phyloP scores from a whole-genome alignment of 2,113 vertebrate genomes.

The Cyprinodon variegatus region DNA sequence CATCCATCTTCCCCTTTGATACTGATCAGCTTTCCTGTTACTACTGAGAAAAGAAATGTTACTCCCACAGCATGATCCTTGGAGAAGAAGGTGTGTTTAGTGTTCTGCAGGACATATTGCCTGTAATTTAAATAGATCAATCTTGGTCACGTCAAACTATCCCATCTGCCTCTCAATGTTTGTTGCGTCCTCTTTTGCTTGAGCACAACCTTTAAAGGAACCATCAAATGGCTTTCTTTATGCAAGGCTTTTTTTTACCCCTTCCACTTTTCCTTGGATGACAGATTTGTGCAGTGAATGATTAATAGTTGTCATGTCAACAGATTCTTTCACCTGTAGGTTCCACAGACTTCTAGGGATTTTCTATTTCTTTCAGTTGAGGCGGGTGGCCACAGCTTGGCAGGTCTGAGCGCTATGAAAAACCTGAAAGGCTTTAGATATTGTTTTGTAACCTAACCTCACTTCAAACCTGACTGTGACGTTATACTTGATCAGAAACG shows the following conservation, averaged over 20 bases:
- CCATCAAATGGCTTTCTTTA: background rate
- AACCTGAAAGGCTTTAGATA: too few species aligned
- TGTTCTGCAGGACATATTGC: background rate
- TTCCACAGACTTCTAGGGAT: background rate
- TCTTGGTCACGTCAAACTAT: background rate
- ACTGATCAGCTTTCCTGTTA: background rate
- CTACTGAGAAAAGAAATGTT: background rate
- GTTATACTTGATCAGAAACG: slow-evolving; percentile 11
- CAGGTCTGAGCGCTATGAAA: too few species aligned
- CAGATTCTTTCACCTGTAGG: background rate
- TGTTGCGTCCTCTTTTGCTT: background rate
- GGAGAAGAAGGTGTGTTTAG: background rate
- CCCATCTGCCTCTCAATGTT: background rate
- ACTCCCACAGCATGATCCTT: background rate
- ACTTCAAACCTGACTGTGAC: background rate
- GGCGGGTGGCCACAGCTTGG: too few species aligned
- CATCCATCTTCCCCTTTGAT: background rate
- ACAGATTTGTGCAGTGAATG: background rate
- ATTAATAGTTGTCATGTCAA: background rate
- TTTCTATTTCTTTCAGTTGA: too few species aligned
- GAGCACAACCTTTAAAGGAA: background rate
- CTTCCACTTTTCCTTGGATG: background rate
- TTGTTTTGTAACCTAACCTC: background rate
- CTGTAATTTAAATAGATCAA: background rate
- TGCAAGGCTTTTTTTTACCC: too few species aligned